phyloP scores from a whole-genome alignment of 2,797 vertebrate species.

The Micropoecilia bifurca region DNA sequence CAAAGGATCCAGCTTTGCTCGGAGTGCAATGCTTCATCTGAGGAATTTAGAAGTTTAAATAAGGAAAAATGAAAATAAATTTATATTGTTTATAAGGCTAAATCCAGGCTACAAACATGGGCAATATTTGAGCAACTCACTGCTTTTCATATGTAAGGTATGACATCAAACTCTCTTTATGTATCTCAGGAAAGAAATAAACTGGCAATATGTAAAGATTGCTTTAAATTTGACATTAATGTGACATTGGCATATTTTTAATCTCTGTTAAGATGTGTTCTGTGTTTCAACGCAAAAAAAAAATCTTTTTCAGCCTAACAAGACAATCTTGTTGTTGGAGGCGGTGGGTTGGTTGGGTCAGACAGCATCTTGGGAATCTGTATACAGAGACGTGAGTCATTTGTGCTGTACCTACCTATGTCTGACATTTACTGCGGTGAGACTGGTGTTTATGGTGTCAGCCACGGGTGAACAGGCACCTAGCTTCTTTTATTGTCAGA shows the following conservation, averaged over 20 bases:
- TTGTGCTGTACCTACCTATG: constrained; percentile 79
- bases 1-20: constrained; percentile 7
- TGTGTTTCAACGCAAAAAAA: neutral
- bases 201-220: neutral
- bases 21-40: constrained; percentile 8
- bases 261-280: neutral
- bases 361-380: constrained; percentile 82
- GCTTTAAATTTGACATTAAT: neutral
- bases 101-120: constrained; percentile 44
- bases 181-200: neutral
- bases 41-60: constrained; percentile 39
- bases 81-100: constrained; percentile 25
- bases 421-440: constrained; percentile 86
- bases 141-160: constrained; percentile 23
- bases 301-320: constrained; percentile 23
- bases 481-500: constrained; percentile 85
- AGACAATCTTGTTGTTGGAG: constrained; percentile 78
- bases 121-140: constrained; percentile 16
- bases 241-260: neutral
- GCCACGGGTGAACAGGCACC: constrained; percentile 71
- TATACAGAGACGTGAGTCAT: constrained; percentile 81
- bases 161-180: constrained; percentile 3
- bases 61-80: neutral
- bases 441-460: constrained; percentile 81
- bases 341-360: constrained; percentile 69